Base-by-base conservation (phyloP, 2,888 invertebrate species). In the Chydorus sphaericus region DNA sequence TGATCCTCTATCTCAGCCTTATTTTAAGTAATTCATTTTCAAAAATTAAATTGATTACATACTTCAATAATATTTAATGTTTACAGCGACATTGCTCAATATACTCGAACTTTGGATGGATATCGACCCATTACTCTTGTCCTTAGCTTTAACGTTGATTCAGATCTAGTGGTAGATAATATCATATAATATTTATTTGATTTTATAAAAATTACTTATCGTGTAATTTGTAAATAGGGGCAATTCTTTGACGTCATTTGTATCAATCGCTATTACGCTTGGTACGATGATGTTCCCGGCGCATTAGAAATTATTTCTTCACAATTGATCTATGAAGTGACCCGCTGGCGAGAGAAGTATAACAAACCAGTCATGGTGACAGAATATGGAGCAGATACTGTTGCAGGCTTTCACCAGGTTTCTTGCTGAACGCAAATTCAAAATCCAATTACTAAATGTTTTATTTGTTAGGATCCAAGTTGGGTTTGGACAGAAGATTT, bases 241-340 rank as follows among this genome's bases (percentile, higher is more conserved):
- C 74, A 78, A 60, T 74, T 74, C 67, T 73, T 93, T 63, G 97
- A 98, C 69, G 80, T 97, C 37, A 82, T 96, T 60, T 86, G 90
- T 67, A 86, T 96, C 67, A 98, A 98, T 74, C 82, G 93, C n/a
- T 98, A 98, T 73, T 92, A 88, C 68, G 88, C 82, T 1, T 98
- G 97, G 98, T 98, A 98, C 71, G 69, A 73, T 1, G 85, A 92
- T 68, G 74, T 85, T 0, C n/a, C 85, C 0, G 97, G 96, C 0
- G 77, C 81, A 60, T 68, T 86, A 36, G 82, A 85, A 65, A 78
- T 85, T 69, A 85, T 94, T 57, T 75, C 77, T 0, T 66, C 72
- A 31, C 78, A 81, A 62, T 39, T 93, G 20, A 72, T 81, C 11
- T 75, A 78, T 23, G 92, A 93, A 69, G 85, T 92, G 1, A 74